Percentiles rank a stretch among this genome's conserved stretches.
Evolutionary conservation across 2,797 vertebrate species (phyloP).

Genomic region (Hydrocynus forskahlii): DNA sequence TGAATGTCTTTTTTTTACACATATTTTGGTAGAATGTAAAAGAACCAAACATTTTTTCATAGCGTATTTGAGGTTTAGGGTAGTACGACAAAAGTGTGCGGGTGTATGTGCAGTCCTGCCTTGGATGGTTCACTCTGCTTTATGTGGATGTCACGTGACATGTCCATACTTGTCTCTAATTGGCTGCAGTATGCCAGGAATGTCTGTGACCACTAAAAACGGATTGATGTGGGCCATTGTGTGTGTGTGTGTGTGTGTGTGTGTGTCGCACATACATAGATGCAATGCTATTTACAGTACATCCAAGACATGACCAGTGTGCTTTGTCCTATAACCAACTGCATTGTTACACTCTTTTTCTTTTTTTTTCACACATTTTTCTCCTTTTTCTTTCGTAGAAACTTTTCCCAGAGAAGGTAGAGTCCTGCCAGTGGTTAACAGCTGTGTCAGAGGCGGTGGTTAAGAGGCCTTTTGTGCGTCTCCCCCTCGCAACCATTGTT

Average conservation of each 20-base stretch:
- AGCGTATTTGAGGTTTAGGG: no score
- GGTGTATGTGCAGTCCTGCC: slow-evolving; percentile 13
- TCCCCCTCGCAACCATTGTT: slow-evolving; percentile 83
- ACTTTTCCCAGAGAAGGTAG: slow-evolving; percentile 79
- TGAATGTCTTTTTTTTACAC: not conserved
- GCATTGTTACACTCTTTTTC: no score
- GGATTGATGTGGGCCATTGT: slow-evolving; percentile 44
- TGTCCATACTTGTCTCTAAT: slow-evolving; percentile 10
- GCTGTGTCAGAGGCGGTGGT: slow-evolving; percentile 86
- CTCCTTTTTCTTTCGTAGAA: slow-evolving; percentile 70
- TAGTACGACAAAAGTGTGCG: not conserved
- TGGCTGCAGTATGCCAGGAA: slow-evolving; percentile 38
- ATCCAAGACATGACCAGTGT: no score
- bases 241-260: slow-evolving; percentile 1
- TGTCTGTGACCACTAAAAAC: slow-evolving; percentile 57
- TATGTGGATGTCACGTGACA: slow-evolving; percentile 43
- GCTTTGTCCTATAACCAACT: no score
- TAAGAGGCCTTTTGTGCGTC: slow-evolving; percentile 84
- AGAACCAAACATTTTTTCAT: not conserved
- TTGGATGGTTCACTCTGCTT: slow-evolving; percentile 19
- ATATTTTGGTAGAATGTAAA: not conserved
- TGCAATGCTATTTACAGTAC: no score
- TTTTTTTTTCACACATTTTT: not conserved
- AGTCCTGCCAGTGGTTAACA: slow-evolving; percentile 75
- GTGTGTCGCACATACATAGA: not conserved